Conservation (phyloP, 2,113 vertebrate genomes). For the Syngnathus floridae region DNA sequence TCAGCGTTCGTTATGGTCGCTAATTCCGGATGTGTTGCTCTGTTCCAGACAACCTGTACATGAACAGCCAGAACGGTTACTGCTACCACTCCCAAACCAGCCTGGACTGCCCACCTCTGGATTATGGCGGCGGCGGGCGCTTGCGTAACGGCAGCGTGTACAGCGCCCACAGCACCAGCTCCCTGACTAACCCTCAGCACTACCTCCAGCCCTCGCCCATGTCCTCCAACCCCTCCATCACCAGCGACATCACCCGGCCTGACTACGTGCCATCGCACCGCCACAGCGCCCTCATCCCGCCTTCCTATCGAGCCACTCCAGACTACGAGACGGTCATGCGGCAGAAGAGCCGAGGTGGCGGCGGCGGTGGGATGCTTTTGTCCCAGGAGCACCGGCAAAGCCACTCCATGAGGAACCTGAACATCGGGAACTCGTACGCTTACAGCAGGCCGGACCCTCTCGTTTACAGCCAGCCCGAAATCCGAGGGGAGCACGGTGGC, state of each 20-base stretch:
- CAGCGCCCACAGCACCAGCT: constrained; percentile 94
- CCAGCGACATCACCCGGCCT: constrained; percentile 83
- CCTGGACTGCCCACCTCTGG: constrained; percentile 83
- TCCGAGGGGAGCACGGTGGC: constrained; percentile 82
- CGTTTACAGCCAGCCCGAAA: constrained; percentile 97
- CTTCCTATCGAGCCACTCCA: constrained; percentile 91
- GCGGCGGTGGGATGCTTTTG: constrained; percentile 69
- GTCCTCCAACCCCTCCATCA: constrained; percentile 97
- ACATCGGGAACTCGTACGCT: constrained; percentile 85
- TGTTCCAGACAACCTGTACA: constrained; percentile 88
- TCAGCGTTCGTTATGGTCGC: neutral
- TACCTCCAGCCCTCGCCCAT: constrained; percentile 90
- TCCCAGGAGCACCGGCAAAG: constrained; percentile 82
- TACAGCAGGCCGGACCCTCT: constrained; percentile 91
- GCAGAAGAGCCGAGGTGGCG: constrained; percentile 78
- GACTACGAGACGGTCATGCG: constrained; percentile 97
- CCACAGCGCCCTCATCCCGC: constrained; percentile 89
- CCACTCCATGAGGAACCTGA: constrained; percentile 92
- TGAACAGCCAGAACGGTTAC: constrained; percentile 90
- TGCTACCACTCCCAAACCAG: constrained; percentile 97
- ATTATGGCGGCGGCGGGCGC: constrained; percentile 77
- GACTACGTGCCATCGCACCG: constrained; percentile 88
- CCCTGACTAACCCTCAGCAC: constrained; percentile 89
- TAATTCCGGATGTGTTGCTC: constrained; percentile 1
- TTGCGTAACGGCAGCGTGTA: constrained; percentile 94